phyloP scores from a whole-genome alignment of 2,888 invertebrate species.

The Lasioglossum malachurum region DNA sequence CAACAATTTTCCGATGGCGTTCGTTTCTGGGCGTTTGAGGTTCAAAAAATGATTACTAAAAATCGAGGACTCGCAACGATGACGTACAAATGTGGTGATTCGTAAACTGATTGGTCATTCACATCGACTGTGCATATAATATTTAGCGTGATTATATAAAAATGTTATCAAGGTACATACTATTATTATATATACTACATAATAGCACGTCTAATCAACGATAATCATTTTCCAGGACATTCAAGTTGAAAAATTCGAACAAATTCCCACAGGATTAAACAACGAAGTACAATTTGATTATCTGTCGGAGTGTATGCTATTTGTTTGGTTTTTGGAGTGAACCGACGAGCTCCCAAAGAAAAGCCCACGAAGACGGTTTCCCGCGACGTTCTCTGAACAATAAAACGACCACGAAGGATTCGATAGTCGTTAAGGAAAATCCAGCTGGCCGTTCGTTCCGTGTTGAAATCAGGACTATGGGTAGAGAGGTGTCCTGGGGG shows the following conservation, averaged over 20 bases:
- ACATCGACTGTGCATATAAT: not conserved
- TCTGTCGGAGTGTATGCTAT: not conserved
- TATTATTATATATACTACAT: not conserved
- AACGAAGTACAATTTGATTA: not conserved
- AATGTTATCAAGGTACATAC: not conserved
- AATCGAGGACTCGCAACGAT: not conserved
- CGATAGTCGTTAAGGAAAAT: slow-evolving; percentile 1
- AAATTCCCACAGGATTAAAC: not conserved
- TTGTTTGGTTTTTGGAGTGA: not conserved
- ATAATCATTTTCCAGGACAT: not conserved
- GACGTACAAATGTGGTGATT: not conserved
- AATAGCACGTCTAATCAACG: not conserved
- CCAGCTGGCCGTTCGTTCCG: slow-evolving; percentile 19
- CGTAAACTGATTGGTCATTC: not conserved
- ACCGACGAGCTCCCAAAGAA: not conserved
- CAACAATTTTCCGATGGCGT: not conserved
- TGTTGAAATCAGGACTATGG: slow-evolving; percentile 12
- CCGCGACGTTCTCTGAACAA: not conserved
- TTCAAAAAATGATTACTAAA: not conserved
- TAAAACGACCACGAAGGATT: not conserved
- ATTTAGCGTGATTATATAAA: not conserved
- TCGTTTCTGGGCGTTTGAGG: not conserved
- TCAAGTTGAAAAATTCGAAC: not conserved
- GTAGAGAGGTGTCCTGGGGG: not conserved
- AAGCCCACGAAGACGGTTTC: slow-evolving; percentile 36